Percentiles rank a stretch among this genome's conserved stretches.
phyloP scores from a whole-genome alignment of 2,888 invertebrate genomes.

The Cremastobaeus sp. region DNA sequence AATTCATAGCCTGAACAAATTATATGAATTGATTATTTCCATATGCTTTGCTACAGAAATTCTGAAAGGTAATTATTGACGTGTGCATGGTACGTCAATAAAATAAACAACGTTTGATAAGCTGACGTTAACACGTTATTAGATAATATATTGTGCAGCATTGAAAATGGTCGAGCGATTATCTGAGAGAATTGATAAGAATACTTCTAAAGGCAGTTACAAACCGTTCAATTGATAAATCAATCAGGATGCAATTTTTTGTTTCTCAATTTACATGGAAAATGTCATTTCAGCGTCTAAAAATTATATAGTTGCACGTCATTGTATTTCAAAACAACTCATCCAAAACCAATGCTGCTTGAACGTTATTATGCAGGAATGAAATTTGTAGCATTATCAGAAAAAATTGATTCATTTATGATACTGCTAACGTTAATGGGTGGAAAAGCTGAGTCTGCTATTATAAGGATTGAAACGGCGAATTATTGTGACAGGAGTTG shows the following conservation, averaged over 20 bases:
- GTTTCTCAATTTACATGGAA: too few species aligned
- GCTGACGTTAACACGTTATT: slow-evolving; percentile 24
- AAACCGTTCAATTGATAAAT: too few species aligned
- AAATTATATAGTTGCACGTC: too few species aligned
- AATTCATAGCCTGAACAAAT: too few species aligned
- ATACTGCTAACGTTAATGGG: background rate
- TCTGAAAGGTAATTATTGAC: slow-evolving; percentile 4
- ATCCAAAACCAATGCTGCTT: too few species aligned
- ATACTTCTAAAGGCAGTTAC: too few species aligned
- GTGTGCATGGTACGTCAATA: slow-evolving; percentile 16
- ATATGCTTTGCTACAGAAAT: background rate
- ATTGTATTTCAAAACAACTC: too few species aligned
- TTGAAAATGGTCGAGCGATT: slow-evolving; percentile 23
- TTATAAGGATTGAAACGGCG: slow-evolving; percentile 17
- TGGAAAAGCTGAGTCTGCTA: slow-evolving; percentile 5
- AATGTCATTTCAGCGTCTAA: too few species aligned
- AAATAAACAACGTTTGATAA: slow-evolving; percentile 24
- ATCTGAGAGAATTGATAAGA: too few species aligned
- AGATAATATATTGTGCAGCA: slow-evolving; percentile 18
- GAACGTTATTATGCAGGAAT: too few species aligned
- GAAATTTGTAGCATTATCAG: too few species aligned
- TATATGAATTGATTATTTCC: slow-evolving; percentile 11
- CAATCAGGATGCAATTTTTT: too few species aligned
- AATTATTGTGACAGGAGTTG: slow-evolving; percentile 9
- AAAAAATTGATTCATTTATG: slow-evolving; percentile 19